Evolutionary conservation across 2,797 vertebrate species (phyloP).

Genomic region (Natrix natrix): DNA sequence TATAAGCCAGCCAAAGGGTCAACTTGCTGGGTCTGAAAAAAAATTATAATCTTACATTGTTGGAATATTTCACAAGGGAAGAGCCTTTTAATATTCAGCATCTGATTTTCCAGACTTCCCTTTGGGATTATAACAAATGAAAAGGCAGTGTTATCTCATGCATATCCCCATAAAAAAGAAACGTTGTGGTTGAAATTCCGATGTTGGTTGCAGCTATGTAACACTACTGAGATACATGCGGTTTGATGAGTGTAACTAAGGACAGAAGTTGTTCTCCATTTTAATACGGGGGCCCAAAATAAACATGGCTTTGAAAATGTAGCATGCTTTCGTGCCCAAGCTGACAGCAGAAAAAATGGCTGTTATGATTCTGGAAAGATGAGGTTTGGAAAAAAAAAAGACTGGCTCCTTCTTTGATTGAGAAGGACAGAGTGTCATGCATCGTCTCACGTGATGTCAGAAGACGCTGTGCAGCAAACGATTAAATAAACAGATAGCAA

Average conservation of each 20-base stretch:
- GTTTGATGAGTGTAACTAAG: slow-evolving; percentile 57
- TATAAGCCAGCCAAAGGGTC: slow-evolving; percentile 52
- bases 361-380: slow-evolving; percentile 60
- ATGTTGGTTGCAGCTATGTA: slow-evolving; percentile 64
- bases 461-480: slow-evolving; percentile 56
- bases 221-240: slow-evolving; percentile 56
- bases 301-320: slow-evolving; percentile 55
- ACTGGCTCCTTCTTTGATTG: slow-evolving; percentile 52
- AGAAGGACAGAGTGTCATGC: slow-evolving; percentile 18
- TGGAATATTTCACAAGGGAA: slow-evolving; percentile 69
- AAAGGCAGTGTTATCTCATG: slow-evolving; percentile 68
- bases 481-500: slow-evolving; percentile 68
- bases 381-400: slow-evolving; percentile 56
- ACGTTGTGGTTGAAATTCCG: slow-evolving; percentile 65
- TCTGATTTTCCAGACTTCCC: slow-evolving; percentile 68
- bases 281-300: slow-evolving; percentile 53
- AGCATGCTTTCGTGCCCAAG: slow-evolving; percentile 48
- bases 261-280: slow-evolving; percentile 60
- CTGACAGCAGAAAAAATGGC: slow-evolving; percentile 41
- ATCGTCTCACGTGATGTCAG: slow-evolving; percentile 57
- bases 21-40: slow-evolving; percentile 53
- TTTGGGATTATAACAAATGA: slow-evolving; percentile 61
- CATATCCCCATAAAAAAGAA: slow-evolving; percentile 72
- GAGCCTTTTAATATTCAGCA: slow-evolving; percentile 66
- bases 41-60: slow-evolving; percentile 69